Evolutionary conservation across 2,113 vertebrate genomes (phyloP).

Genomic region (Archilochus colubris): DNA sequence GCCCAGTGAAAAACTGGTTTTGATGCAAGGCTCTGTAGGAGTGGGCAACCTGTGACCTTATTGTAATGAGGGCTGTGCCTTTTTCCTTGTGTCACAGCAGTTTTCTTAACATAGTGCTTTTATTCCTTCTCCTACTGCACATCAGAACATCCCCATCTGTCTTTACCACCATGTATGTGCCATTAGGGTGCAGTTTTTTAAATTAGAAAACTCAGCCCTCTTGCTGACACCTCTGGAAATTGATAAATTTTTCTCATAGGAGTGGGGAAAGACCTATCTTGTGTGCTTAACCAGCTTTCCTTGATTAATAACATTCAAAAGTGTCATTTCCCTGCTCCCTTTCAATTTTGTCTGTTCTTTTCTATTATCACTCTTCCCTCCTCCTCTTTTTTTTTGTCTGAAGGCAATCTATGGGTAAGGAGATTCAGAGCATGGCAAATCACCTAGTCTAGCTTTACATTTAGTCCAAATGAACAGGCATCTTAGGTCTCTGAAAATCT

Average conservation of each 20-base stretch:
- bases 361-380: background rate
- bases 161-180: no score
- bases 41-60: background rate
- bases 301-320: background rate
- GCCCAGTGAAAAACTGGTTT: background rate
- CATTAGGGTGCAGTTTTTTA: background rate
- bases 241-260: background rate
- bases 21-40: background rate
- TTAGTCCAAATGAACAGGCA: background rate
- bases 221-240: background rate
- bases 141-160: background rate
- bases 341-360: background rate
- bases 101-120: background rate
- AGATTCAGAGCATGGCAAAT: background rate
- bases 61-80: background rate
- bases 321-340: background rate
- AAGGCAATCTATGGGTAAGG: background rate
- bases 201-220: background rate
- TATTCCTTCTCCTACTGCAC: background rate
- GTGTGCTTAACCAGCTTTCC: background rate
- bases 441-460: fast-evolving
- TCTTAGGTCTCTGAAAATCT: background rate
- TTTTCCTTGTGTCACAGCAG: background rate
- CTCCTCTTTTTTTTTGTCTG: background rate
- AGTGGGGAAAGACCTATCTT: background rate